Base-by-base conservation (phyloP, 1,140 invertebrate genomes). In the Oreohelix idahoensis region DNA sequence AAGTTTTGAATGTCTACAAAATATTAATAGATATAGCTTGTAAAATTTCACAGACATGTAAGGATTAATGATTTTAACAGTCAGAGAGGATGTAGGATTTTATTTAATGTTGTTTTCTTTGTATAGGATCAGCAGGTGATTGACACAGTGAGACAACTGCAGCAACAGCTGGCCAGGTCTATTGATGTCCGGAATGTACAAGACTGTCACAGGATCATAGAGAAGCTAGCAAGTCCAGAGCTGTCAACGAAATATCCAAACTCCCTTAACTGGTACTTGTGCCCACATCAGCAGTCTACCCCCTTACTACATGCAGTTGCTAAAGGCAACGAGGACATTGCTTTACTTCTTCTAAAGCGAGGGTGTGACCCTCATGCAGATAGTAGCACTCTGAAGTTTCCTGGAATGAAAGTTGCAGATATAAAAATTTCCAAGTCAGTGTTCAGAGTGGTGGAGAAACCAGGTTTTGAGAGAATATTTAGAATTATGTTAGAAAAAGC, bases 381-480 rank as follows among this genome's bases (percentile, higher is more conserved):
- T n/a, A 29, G n/a, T 2, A 39, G 36, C 32, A 13, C 15, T 29
- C 49, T 15, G 13, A 78, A 51, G 45, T 53, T 11, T 35, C 32
- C 49, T 23, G 36, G 45, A 17, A 35, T 78, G 49, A 78, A 78
- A 58, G 23, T 32, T 58, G 8, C 49, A 4, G 75, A 78, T 4
- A 39, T 35, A 29, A 32, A 8, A 32, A 32, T 35, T 1, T 78
- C 75, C 53, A 78, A 78, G 49, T 32, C 75, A 17, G 8, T 78
- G n/a, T 78, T 78, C 35, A 51, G n/a, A 35, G 49, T 58, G 15
- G n/a, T 78, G 5, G 75, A 78, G 15, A 78, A 78, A 58, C 17
- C 75, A 35, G 75, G 75, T 29, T 78, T 78, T 78, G 49, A 78
- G 49, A 78, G 49, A 78, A 49, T 78, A 13, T 78, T 78, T 38